phyloP scores from a whole-genome alignment of 2,797 vertebrate species.

The Schizopygopsis malacanthus region DNA sequence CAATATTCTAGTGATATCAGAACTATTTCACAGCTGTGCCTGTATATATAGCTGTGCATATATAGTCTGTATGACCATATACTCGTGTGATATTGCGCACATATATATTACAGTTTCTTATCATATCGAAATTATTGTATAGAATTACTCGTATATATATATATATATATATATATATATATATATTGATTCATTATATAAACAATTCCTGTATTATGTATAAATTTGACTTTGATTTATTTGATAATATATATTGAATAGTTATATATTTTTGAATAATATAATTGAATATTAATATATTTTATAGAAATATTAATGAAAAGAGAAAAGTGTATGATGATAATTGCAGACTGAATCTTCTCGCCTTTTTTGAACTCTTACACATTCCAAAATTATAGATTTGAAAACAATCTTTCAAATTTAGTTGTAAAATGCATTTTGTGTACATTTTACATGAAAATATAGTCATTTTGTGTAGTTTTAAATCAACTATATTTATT shows the following conservation, averaged over 20 bases:
- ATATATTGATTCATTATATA: background rate
- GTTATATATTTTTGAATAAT: too few relatives aligned
- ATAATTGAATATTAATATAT: too few relatives aligned
- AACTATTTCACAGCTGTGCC: too few relatives aligned
- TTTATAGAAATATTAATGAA: too few relatives aligned
- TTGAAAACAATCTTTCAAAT: background rate
- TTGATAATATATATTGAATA: too few relatives aligned
- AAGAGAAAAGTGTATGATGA: too few relatives aligned
- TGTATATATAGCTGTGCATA: too few relatives aligned
- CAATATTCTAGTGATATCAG: too few relatives aligned
- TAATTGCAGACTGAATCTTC: background rate
- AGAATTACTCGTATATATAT: background rate
- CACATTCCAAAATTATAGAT: background rate
- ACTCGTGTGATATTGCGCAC: too few relatives aligned
- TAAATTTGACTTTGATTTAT: too few relatives aligned
- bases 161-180: background rate
- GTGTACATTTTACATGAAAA: background rate
- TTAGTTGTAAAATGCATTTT: background rate
- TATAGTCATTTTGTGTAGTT: background rate
- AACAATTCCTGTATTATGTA: background rate
- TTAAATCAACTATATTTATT: background rate
- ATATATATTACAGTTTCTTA: too few relatives aligned
- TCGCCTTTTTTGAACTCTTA: background rate
- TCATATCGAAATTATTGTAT: background rate
- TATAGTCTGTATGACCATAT: too few relatives aligned